Percentiles rank a stretch among this genome's conserved stretches.
Conservation (phyloP, 2,797 vertebrate genomes). For the Acanthiza pusilla region DNA sequence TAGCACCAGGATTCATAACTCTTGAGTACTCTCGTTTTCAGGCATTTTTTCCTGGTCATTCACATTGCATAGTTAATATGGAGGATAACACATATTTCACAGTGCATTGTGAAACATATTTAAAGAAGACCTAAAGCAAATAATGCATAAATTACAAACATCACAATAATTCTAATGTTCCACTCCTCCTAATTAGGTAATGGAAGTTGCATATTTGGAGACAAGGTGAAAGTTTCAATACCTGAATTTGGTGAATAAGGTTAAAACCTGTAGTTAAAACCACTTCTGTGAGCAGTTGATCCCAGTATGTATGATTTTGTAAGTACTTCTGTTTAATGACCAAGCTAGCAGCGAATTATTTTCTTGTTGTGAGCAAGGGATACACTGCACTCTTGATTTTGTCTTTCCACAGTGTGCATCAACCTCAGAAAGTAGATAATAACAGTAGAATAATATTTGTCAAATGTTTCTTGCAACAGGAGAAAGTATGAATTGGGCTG, state of each 20-base stretch:
- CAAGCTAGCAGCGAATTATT: not conserved
- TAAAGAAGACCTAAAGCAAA: not conserved
- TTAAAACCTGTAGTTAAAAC: not conserved
- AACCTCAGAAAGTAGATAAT: not conserved
- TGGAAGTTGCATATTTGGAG: not conserved
- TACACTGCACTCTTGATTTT: not conserved
- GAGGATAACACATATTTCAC: not conserved
- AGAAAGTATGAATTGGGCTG: not conserved
- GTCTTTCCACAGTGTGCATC: not conserved
- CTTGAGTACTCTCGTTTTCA: not conserved
- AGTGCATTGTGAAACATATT: not conserved
- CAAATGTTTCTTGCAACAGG: not conserved
- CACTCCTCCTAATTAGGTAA: not conserved
- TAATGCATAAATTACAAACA: not conserved
- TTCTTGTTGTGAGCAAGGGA: not conserved
- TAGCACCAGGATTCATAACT: not conserved
- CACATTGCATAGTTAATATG: not conserved
- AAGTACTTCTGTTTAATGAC: not conserved
- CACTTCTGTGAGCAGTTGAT: not conserved
- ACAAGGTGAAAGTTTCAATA: not conserved
- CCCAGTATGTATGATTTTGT: not conserved
- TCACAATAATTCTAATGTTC: not conserved
- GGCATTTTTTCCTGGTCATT: not conserved
- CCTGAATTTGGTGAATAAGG: not conserved
- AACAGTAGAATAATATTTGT: not conserved